These are phyloP conservation scores for Bradypodion pumilum DNA, from an alignment of 2,797 vertebrate genomes.

Conservation along the genomic window DNA sequence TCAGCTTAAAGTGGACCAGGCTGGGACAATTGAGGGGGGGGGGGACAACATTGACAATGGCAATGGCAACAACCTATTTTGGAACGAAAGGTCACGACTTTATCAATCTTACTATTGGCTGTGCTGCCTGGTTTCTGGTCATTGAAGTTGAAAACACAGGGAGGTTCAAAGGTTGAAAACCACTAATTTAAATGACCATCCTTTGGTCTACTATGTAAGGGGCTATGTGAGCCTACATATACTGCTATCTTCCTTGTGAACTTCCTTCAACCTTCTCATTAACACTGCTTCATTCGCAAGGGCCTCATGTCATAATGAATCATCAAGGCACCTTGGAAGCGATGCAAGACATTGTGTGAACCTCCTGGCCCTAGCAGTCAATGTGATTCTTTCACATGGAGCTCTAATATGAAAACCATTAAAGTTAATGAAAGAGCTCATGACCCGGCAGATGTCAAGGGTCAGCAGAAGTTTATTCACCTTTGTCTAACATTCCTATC, in stretches of 20 bases:
- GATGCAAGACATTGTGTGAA: slow-evolving; percentile 37
- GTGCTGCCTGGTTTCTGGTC: background rate
- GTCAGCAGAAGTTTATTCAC: slow-evolving; percentile 68
- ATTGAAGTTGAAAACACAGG: no score
- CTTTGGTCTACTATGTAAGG: background rate
- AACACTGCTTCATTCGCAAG: slow-evolving; percentile 59
- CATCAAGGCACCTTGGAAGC: slow-evolving; percentile 48
- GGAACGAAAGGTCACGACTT: no score
- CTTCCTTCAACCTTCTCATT: slow-evolving; percentile 36
- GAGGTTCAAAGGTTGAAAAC: no score
- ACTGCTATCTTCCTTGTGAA: slow-evolving; percentile 32
- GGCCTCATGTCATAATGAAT: slow-evolving; percentile 56
- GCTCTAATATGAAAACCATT: slow-evolving; percentile 64
- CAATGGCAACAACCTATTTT: no score
- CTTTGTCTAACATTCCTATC: slow-evolving; percentile 62
- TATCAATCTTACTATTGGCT: background rate
- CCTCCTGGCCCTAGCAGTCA: slow-evolving; percentile 57
- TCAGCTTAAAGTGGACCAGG: background rate
- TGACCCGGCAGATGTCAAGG: slow-evolving; percentile 37
- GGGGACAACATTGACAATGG: no score
- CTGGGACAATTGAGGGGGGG: no score
- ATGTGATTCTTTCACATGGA: slow-evolving; percentile 60
- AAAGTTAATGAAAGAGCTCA: slow-evolving; percentile 64
- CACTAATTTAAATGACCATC: background rate
- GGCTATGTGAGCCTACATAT: slow-evolving; percentile 32